These are phyloP conservation scores for Alethe diademata DNA, from an alignment of 2,113 vertebrate species.

Conservation along the genomic window DNA sequence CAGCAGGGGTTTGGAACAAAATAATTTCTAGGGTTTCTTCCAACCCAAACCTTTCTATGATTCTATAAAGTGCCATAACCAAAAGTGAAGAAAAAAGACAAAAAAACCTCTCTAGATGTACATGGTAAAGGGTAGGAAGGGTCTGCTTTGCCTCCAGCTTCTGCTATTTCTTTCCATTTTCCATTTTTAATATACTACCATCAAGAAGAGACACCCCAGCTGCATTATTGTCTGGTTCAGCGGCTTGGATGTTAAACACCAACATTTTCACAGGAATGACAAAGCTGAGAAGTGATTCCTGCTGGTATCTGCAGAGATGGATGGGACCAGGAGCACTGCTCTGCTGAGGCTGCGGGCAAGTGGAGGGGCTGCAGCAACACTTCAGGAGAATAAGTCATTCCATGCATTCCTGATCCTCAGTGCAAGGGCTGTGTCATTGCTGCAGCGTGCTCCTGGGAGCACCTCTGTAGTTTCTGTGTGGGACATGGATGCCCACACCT, in stretches of 20 bases:
- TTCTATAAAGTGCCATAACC: not conserved
- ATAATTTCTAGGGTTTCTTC: not conserved
- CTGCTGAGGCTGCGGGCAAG: not conserved
- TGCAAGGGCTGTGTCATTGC: accelerated
- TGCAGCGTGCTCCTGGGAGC: not conserved
- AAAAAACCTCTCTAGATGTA: not conserved
- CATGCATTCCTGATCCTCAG: not conserved
- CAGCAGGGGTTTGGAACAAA: not conserved
- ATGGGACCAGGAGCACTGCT: accelerated
- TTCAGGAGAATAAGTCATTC: not conserved
- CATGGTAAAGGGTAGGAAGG: accelerated
- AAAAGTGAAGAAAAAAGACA: not conserved
- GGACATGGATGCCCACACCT: not conserved
- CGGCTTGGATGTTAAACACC: not conserved
- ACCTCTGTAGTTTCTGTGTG: not conserved
- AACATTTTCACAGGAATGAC: not conserved
- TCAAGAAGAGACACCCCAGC: not conserved
- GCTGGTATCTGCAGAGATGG: not conserved
- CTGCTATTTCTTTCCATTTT: not conserved
- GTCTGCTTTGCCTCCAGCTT: not conserved
- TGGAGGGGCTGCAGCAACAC: not conserved
- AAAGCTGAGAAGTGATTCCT: not conserved
- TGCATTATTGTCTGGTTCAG: not conserved
- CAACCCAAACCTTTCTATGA: not conserved
- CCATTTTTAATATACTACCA: not conserved